phyloP scores from a whole-genome alignment of 2,797 vertebrate species.

The Danio kyathit region DNA sequence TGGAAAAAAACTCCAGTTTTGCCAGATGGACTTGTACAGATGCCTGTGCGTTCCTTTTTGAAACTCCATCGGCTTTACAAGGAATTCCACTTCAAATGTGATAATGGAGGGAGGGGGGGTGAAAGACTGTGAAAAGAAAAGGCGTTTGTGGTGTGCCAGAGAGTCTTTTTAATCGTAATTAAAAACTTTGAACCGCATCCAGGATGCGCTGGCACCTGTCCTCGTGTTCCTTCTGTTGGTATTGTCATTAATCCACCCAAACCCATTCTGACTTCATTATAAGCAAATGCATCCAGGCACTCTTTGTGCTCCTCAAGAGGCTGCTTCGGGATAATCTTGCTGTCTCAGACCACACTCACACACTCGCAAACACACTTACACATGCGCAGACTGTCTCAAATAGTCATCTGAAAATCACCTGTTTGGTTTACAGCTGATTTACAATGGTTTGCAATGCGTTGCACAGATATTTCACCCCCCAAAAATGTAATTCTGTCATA shows the following conservation, averaged over 20 bases:
- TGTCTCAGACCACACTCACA: conserved; percentile 23
- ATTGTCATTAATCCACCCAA: conserved; percentile 86
- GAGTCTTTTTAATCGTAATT: conserved; percentile 79
- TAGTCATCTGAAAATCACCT: background rate
- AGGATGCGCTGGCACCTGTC: conserved; percentile 75
- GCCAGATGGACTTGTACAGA: conserved; percentile 48
- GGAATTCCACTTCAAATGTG: conserved; percentile 40
- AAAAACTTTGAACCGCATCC: conserved; percentile 80
- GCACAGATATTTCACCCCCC: background rate
- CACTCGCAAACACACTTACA: background rate
- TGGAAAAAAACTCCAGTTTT: background rate
- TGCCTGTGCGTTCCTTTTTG: conserved; percentile 15
- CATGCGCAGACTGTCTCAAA: background rate
- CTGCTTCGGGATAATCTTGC: conserved; percentile 27
- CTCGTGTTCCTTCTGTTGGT: conserved; percentile 78
- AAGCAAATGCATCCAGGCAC: conserved; percentile 80
- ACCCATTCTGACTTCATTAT: conserved; percentile 85
- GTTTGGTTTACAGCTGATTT: conserved; percentile 25
- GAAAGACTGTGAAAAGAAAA: conserved; percentile 46
- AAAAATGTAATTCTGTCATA: background rate
- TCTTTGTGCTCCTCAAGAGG: conserved; percentile 65
- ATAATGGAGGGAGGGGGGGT: conserved; percentile 18
- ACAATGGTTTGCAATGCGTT: background rate
- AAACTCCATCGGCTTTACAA: conserved; percentile 27
- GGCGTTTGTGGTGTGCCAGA: conserved; percentile 65